phyloP scores from a whole-genome alignment of 2,113 vertebrate genomes.

The Castor canadensis region DNA sequence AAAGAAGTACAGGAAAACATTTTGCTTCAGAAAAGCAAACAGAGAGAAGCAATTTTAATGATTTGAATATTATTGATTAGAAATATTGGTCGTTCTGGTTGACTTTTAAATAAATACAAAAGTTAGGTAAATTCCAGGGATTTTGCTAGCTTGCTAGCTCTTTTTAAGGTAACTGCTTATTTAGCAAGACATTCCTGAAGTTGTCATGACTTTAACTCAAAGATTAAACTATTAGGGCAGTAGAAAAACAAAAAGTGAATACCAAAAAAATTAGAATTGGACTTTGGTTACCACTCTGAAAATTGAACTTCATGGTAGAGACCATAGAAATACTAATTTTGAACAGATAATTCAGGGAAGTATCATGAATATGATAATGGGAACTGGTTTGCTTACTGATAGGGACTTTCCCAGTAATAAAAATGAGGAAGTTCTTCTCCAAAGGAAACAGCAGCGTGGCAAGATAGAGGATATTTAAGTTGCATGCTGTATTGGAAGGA shows the following conservation, averaged over 20 bases:
- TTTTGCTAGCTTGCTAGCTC: background rate
- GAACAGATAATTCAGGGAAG: background rate
- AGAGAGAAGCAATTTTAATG: background rate
- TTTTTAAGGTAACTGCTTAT: background rate
- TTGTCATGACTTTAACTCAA: background rate
- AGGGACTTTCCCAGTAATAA: background rate
- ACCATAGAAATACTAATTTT: background rate
- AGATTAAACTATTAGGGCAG: background rate
- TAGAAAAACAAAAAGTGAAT: background rate
- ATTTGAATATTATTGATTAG: background rate
- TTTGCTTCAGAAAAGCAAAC: background rate
- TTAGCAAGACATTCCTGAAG: background rate
- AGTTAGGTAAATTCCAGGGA: background rate
- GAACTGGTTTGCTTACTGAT: background rate
- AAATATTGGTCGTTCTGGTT: background rate
- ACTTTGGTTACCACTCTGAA: background rate
- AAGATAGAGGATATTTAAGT: background rate
- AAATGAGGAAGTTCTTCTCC: background rate
- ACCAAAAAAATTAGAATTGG: background rate
- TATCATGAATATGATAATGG: background rate
- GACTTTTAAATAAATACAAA: background rate
- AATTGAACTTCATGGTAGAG: background rate
- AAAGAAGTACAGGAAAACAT: background rate
- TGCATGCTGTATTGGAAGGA: background rate
- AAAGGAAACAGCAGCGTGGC: background rate